A percentile compares a stretch with the other conserved stretches of the same genome.
phyloP scores from a whole-genome alignment of 2,888 invertebrate species.

The Netelia fuscicornis region DNA sequence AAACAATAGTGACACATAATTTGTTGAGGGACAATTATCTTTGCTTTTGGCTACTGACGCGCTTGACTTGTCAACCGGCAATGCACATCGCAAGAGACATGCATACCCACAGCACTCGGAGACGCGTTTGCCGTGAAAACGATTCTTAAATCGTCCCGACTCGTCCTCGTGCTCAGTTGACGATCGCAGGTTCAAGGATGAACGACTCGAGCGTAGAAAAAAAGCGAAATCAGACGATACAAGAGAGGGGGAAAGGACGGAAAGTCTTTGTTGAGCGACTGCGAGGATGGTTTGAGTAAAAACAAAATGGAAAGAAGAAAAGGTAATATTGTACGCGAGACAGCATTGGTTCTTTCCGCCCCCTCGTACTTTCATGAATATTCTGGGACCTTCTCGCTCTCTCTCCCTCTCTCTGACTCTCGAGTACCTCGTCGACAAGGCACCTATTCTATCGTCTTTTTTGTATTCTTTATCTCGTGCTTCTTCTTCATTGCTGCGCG shows the following conservation, averaged over 20 bases:
- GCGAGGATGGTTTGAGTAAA: constrained; percentile 20
- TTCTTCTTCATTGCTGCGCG: constrained; percentile 34
- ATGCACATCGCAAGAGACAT: not conserved
- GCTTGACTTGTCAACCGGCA: constrained; percentile 45
- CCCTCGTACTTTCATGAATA: constrained; percentile 50
- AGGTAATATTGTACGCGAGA: constrained; percentile 13
- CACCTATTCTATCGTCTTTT: constrained; percentile 15
- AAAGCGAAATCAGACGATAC: constrained; percentile 20
- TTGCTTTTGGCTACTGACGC: constrained; percentile 13
- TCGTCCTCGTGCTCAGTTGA: constrained; percentile 30
- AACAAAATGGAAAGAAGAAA: constrained; percentile 9
- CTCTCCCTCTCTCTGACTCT: not conserved
- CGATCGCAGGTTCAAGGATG: constrained; percentile 62
- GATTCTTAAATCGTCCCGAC: constrained; percentile 55
- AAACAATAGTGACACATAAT: not conserved
- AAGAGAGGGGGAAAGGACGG: constrained; percentile 16
- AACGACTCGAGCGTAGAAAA: constrained; percentile 15
- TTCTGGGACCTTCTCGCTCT: constrained; percentile 10
- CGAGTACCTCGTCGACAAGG: constrained; percentile 28
- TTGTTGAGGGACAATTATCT: constrained; percentile 10
- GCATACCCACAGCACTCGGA: constrained; percentile 21
- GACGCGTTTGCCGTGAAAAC: constrained; percentile 63
- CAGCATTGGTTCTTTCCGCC: constrained; percentile 28
- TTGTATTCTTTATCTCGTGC: constrained; percentile 11
- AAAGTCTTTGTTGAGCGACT: constrained; percentile 15